These are phyloP conservation scores for Atherix ibis DNA, from an alignment of 2,888 invertebrate species.

Conservation along the genomic window DNA sequence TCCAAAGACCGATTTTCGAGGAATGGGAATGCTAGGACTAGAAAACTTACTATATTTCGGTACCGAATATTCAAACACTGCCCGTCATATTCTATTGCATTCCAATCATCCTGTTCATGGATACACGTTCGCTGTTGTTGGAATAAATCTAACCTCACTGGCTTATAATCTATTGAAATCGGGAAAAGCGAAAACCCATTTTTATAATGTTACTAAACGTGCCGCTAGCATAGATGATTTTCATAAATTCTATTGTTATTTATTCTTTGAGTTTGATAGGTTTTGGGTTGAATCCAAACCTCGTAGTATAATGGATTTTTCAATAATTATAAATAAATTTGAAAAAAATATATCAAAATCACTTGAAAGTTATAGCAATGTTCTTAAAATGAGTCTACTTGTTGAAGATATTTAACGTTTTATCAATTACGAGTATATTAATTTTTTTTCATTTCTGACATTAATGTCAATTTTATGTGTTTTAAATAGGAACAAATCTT, in stretches of 20 bases:
- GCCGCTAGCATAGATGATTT: constrained; percentile 59
- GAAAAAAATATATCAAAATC: constrained; percentile 53
- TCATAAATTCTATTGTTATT: constrained; percentile 84
- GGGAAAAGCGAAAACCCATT: constrained; percentile 75
- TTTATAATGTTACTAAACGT: constrained; percentile 64
- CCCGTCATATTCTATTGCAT: constrained; percentile 69
- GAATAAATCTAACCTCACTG: constrained; percentile 90
- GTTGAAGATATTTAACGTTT: constrained; percentile 48
- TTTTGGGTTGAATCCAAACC: constrained; percentile 90
- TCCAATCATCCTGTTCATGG: constrained; percentile 81
- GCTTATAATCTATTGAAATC: constrained; percentile 65
- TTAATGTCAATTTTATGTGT: too few species aligned
- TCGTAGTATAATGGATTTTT: constrained; percentile 90
- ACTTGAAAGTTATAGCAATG: constrained; percentile 49
- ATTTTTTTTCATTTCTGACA: too few species aligned
- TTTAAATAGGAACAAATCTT: too few species aligned
- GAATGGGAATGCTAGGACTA: constrained; percentile 90
- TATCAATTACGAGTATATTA: background rate
- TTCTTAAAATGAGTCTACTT: constrained; percentile 65
- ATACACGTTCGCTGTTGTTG: constrained; percentile 79
- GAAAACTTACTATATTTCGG: constrained; percentile 84
- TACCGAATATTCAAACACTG: constrained; percentile 59
- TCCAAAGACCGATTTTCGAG: constrained; percentile 95
- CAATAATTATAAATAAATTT: constrained; percentile 70
- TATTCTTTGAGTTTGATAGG: constrained; percentile 87